These are phyloP conservation scores for Bolinopsis microptera DNA, from an alignment of 37 sponge, comb jelly and placozoan species.

Conservation along the genomic window DNA sequence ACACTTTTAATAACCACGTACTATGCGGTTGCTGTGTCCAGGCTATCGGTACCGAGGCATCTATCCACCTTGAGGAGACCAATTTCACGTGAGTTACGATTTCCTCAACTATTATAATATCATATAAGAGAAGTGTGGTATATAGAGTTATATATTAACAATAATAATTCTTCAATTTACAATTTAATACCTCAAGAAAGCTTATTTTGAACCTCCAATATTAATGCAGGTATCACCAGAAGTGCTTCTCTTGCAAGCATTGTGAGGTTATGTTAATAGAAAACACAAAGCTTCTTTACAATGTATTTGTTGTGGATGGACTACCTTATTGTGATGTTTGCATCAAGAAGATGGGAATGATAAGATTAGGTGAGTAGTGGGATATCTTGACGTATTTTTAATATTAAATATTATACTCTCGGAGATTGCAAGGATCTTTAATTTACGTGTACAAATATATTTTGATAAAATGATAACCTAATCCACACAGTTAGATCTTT, in stretches of 20 bases:
- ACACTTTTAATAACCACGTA: conserved; percentile 29
- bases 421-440: background rate
- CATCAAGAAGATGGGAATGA: conserved; percentile 60
- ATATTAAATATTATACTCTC: background rate
- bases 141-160: background rate
- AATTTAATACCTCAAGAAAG: background rate
- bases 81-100: conserved; percentile 36
- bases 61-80: conserved; percentile 46
- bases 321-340: conserved; percentile 48
- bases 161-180: background rate
- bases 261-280: background rate
- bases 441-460: background rate
- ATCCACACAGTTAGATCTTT: no score
- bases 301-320: conserved; percentile 57
- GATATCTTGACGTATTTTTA: background rate
- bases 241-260: conserved; percentile 58
- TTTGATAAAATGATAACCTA: no score
- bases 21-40: conserved; percentile 45
- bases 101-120: background rate
- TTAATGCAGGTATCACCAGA: conserved; percentile 59
- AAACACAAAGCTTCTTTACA: conserved; percentile 7
- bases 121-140: background rate
- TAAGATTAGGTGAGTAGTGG: conserved; percentile 6
- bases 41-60: conserved; percentile 46
- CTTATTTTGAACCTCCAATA: no score